Conservation (phyloP, 2,113 vertebrate genomes). For the Mirza zaza region DNA sequence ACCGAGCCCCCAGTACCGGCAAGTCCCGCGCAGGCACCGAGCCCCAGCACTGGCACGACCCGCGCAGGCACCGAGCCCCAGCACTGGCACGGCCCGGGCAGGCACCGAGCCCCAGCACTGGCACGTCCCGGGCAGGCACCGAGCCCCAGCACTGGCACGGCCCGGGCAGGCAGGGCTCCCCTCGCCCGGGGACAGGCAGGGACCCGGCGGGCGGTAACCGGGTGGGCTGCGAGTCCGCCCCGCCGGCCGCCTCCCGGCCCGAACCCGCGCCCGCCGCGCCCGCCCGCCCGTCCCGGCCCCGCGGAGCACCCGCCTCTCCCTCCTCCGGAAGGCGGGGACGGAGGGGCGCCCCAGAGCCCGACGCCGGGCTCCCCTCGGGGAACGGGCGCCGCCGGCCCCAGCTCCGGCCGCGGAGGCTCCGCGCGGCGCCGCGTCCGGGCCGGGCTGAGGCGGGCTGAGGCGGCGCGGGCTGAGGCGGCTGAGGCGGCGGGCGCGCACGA, state of each 20-base stretch:
- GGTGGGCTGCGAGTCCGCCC: background rate
- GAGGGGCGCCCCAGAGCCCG: background rate
- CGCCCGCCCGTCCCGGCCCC: background rate
- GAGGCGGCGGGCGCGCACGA: background rate
- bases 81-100: too few relatives aligned
- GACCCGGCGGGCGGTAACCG: background rate
- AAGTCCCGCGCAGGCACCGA: too few relatives aligned
- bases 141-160: too few relatives aligned
- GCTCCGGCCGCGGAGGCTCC: too few relatives aligned
- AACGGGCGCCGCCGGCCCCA: too few relatives aligned
- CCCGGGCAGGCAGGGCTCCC: background rate
- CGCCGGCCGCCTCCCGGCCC: background rate
- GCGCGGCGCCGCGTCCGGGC: too few relatives aligned
- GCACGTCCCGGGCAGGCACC: too few relatives aligned
- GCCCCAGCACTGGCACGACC: too few relatives aligned
- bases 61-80: too few relatives aligned
- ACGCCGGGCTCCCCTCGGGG: background rate
- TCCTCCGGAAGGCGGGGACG: background rate
- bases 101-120: too few relatives aligned
- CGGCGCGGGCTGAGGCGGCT: background rate
- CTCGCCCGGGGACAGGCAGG: accelerated
- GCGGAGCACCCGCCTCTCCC: background rate
- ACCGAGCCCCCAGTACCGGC: too few relatives aligned
- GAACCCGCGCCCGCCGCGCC: too few relatives aligned
- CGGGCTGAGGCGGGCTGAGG: background rate